Percentiles rank a stretch among this genome's conserved stretches.
Conservation (phyloP, 2,888 invertebrate genomes). For the Nomada ferruginata region DNA sequence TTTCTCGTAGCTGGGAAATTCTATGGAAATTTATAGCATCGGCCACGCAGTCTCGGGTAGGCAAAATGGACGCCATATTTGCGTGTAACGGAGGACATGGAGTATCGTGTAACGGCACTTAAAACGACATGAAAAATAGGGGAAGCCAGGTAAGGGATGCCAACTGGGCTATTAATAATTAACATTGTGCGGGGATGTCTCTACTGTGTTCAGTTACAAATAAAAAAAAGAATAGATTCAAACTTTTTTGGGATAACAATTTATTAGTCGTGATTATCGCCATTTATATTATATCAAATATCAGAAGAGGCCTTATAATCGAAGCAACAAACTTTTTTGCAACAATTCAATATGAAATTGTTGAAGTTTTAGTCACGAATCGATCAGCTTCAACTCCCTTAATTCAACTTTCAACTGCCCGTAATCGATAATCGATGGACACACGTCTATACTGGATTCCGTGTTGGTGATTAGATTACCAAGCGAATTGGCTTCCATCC, state of each 20-base stretch:
- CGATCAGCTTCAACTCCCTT: neutral
- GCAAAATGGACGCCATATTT: slow-evolving; percentile 27
- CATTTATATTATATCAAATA: no score
- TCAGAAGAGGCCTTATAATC: no score
- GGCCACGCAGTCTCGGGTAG: neutral
- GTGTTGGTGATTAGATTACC: neutral
- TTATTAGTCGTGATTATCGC: no score
- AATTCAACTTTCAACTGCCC: neutral
- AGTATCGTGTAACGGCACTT: neutral
- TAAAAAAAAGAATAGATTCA: neutral
- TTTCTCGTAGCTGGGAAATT: slow-evolving; percentile 26
- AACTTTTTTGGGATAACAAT: no score
- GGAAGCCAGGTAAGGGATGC: neutral
- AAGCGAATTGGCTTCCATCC: neutral
- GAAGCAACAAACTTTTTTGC: no score
- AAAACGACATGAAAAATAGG: slow-evolving; percentile 2
- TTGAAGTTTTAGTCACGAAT: neutral
- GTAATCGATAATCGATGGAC: neutral
- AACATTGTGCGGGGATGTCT: no score
- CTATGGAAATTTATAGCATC: slow-evolving; percentile 36
- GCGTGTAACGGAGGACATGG: slow-evolving; percentile 19
- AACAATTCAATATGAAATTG: no score
- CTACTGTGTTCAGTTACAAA: neutral
- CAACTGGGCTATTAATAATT: neutral
- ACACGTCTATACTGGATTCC: neutral